Evolutionary conservation across 1,140 invertebrate genomes (phyloP).

Genomic region (Potamilus streckersoni): DNA sequence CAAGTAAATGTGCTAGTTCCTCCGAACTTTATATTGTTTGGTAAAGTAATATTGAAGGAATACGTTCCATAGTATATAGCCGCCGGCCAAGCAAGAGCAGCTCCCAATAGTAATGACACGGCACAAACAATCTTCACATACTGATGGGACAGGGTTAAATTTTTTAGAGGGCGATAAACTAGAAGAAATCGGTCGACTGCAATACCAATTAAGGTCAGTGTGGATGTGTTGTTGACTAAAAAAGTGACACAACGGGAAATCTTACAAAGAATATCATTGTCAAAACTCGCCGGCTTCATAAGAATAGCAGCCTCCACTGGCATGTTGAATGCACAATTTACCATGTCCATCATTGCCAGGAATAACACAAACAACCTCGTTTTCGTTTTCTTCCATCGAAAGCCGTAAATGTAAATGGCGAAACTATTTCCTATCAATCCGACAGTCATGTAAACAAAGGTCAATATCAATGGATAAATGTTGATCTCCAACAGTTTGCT

Average conservation of each 20-base stretch:
- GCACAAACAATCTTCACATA: slow-evolving; percentile 25
- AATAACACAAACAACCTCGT: slow-evolving; percentile 24
- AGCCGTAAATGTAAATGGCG: slow-evolving; percentile 19
- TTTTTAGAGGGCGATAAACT: slow-evolving; percentile 24
- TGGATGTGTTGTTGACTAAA: slow-evolving; percentile 27
- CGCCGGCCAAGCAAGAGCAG: slow-evolving; percentile 15
- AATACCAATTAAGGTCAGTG: slow-evolving; percentile 20
- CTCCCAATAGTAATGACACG: slow-evolving; percentile 9
- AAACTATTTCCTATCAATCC: slow-evolving; percentile 24
- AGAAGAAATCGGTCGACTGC: slow-evolving; percentile 25
- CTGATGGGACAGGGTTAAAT: slow-evolving; percentile 11
- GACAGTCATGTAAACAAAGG: slow-evolving; percentile 3
- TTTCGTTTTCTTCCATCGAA: slow-evolving; percentile 25
- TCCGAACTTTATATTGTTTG: not conserved
- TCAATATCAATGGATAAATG: slow-evolving; percentile 18
- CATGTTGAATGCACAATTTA: slow-evolving; percentile 26
- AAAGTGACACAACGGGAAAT: slow-evolving; percentile 16
- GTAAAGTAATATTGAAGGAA: slow-evolving; percentile 2
- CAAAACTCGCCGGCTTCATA: slow-evolving; percentile 9
- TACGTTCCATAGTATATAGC: slow-evolving; percentile 25
- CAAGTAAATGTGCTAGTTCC: not conserved
- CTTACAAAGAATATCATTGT: slow-evolving; percentile 22
- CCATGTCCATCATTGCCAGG: slow-evolving; percentile 14
- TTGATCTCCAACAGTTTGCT: slow-evolving; percentile 7
- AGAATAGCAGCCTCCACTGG: slow-evolving; percentile 21